phyloP scores from a whole-genome alignment of 2,797 vertebrate genomes.

The Lacerta viridis region DNA sequence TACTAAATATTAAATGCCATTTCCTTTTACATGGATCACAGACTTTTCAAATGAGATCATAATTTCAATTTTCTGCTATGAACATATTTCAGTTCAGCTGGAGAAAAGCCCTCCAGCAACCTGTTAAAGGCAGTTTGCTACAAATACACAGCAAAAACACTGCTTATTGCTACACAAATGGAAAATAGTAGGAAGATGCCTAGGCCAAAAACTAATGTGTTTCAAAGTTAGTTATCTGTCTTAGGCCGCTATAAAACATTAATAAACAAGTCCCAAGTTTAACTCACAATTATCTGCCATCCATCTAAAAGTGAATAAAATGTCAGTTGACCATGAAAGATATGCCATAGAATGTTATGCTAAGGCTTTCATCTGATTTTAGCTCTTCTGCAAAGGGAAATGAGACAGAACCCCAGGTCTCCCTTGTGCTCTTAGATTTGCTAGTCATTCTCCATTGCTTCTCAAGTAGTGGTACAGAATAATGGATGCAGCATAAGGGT shows the following conservation, averaged over 20 bases:
- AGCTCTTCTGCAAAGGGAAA: background rate
- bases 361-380: background rate
- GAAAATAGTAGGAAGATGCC: background rate
- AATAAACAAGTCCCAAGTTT: background rate
- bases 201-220: background rate
- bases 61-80: slow-evolving; percentile 11
- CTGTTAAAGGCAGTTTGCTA: slow-evolving; percentile 4
- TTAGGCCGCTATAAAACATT: background rate
- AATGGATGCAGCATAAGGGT: slow-evolving; percentile 33
- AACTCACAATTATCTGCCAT: background rate
- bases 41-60: slow-evolving; percentile 6
- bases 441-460: slow-evolving; percentile 9
- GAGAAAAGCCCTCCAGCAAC: background rate
- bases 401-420: background rate
- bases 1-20: background rate
- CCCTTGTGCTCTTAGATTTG: background rate
- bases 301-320: background rate
- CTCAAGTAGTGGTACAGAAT: background rate
- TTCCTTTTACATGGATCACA: slow-evolving; percentile 4
- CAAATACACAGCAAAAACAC: background rate
- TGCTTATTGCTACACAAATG: background rate
- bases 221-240: background rate
- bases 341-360: background rate
- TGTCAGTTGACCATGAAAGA: background rate
- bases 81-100: background rate